phyloP scores from a whole-genome alignment of 2,113 vertebrate genomes.

The Oryzias woworae region DNA sequence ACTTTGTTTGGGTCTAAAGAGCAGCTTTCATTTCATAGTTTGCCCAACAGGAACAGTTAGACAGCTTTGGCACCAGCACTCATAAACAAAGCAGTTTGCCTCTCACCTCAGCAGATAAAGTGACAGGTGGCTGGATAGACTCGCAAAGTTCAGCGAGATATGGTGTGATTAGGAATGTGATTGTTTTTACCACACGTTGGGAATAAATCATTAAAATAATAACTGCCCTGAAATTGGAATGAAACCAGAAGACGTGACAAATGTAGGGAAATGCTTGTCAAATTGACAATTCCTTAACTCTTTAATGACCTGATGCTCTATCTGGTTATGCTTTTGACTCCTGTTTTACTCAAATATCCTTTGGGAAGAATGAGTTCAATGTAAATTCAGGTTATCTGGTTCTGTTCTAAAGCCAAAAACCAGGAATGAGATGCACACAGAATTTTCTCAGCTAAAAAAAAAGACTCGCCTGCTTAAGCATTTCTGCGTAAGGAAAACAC shows the following conservation, averaged over 20 bases:
- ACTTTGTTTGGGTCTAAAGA: conserved; percentile 38
- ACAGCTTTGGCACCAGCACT: conserved; percentile 44
- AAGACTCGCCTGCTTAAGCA: no score
- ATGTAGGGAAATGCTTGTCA: not conserved
- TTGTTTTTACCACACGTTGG: not conserved
- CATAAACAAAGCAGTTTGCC: conserved; percentile 51
- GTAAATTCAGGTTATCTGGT: no score
- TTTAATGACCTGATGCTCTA: no score
- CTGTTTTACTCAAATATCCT: no score
- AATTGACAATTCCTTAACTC: no score
- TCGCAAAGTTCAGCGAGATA: not conserved
- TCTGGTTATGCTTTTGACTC: no score
- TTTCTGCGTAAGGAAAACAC: no score
- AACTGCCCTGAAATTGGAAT: not conserved
- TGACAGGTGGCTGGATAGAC: conserved; percentile 15
- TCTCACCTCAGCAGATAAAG: conserved; percentile 49
- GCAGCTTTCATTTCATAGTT: conserved; percentile 44
- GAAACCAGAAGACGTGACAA: not conserved
- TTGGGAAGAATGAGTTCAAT: no score
- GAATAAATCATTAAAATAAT: not conserved
- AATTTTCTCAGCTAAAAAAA: no score
- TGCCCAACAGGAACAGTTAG: conserved; percentile 23
- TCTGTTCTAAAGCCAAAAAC: no score
- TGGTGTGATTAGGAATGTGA: not conserved
- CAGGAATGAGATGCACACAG: no score